These are phyloP conservation scores for Elephas maximus DNA, from an alignment of 2,113 vertebrate genomes.

Conservation along the genomic window DNA sequence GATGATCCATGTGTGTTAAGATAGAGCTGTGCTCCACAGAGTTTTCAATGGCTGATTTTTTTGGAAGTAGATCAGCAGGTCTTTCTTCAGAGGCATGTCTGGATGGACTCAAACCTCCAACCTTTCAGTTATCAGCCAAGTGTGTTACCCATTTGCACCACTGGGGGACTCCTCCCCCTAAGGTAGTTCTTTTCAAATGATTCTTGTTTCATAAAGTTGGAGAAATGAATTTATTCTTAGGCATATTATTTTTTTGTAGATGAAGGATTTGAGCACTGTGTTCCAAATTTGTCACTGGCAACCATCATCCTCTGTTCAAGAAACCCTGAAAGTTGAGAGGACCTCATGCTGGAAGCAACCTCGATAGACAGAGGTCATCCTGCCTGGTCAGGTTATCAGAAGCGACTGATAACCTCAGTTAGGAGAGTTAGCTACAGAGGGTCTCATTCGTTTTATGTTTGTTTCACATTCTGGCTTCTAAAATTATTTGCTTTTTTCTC, in stretches of 20 bases:
- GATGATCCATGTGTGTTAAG: no score
- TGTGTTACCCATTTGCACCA: no score
- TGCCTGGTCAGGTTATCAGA: fast-evolving
- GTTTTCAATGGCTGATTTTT: no score
- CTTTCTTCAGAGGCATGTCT: no score
- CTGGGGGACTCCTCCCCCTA: no score
- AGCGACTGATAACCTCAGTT: fast-evolving
- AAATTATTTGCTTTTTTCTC: not conserved
- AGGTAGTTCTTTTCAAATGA: not conserved
- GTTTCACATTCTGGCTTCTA: not conserved
- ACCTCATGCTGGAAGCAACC: not conserved
- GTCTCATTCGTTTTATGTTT: not conserved
- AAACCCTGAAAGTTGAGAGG: fast-evolving
- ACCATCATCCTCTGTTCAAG: not conserved
- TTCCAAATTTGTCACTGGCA: not conserved
- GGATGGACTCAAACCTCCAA: no score
- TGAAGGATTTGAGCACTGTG: not conserved
- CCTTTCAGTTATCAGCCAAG: no score
- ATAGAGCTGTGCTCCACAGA: no score
- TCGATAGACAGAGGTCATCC: not conserved
- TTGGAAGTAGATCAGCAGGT: no score
- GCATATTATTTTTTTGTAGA: not conserved
- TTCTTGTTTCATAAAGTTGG: not conserved
- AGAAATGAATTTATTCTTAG: not conserved
- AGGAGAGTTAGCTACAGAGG: not conserved